Percentiles rank a stretch among this genome's conserved stretches.
phyloP scores from a whole-genome alignment of 2,113 vertebrate species.

The Nycticryphes semicollaris region DNA sequence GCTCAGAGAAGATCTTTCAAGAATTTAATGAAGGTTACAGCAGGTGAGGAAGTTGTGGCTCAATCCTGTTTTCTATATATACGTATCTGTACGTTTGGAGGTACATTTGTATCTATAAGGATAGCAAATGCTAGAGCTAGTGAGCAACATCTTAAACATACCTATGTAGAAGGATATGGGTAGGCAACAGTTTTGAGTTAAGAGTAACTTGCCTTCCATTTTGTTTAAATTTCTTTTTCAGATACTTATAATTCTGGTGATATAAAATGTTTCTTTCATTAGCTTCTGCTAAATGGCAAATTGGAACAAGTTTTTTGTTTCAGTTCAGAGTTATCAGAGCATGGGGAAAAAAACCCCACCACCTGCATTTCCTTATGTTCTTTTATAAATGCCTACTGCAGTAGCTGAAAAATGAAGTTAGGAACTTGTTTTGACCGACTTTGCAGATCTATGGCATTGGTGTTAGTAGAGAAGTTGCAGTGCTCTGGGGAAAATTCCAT shows the following conservation, averaged over 20 bases:
- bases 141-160: neutral
- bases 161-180: neutral
- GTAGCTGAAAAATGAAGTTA: neutral
- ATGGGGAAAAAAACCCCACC: too few species aligned
- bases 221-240: neutral
- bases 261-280: neutral
- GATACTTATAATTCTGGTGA: neutral
- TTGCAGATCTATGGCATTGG: neutral
- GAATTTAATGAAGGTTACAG: neutral
- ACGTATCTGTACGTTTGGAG: neutral
- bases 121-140: neutral
- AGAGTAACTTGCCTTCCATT: neutral
- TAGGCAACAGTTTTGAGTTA: neutral
- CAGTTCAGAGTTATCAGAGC: neutral
- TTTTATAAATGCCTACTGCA: neutral
- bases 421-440: neutral
- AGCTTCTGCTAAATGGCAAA: neutral
- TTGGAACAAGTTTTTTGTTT: neutral
- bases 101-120: neutral
- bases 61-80: neutral
- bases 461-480: neutral
- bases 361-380: neutral
- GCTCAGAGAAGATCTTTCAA: neutral
- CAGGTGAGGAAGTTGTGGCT: neutral
- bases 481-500: neutral